These are phyloP conservation scores for Vulpes ferrilata DNA, from an alignment of 2,113 vertebrate species.

Conservation along the genomic window DNA sequence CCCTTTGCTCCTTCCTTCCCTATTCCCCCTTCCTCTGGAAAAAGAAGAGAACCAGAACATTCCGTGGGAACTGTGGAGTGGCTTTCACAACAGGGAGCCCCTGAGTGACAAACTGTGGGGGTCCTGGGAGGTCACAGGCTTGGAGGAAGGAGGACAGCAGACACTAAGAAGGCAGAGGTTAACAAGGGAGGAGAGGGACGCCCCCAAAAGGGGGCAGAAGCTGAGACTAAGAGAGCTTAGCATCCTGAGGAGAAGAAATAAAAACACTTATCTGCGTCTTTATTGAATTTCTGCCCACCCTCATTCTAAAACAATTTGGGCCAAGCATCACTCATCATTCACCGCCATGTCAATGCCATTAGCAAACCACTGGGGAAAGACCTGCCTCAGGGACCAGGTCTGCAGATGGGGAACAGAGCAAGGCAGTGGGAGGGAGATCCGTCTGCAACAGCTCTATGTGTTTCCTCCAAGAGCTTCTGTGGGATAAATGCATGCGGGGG, in stretches of 20 bases:
- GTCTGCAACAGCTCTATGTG: not conserved
- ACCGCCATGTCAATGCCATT: rapidly evolving
- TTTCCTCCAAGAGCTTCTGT: not conserved
- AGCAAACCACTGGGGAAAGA: not conserved
- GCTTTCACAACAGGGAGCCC: not conserved
- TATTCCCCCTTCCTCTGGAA: not conserved
- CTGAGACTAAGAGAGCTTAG: too few species aligned
- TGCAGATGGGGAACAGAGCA: not conserved
- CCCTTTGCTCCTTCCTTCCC: not conserved
- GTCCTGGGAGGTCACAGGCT: not conserved
- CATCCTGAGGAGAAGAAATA: not conserved
- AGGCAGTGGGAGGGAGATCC: not conserved
- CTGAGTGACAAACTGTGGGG: not conserved
- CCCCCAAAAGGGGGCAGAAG: not conserved
- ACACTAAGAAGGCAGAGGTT: not conserved
- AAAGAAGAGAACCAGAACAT: not conserved
- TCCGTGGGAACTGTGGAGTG: not conserved
- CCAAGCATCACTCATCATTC: not conserved
- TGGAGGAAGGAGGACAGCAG: not conserved
- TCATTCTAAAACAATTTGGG: not conserved
- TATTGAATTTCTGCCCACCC: too few species aligned
- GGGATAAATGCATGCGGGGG: not conserved
- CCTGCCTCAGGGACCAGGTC: not conserved
- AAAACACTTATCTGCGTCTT: not conserved
- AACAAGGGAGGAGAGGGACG: not conserved